Evolutionary conservation across 2,888 invertebrate species (phyloP).

Genomic region (Helobdella robusta): DNA sequence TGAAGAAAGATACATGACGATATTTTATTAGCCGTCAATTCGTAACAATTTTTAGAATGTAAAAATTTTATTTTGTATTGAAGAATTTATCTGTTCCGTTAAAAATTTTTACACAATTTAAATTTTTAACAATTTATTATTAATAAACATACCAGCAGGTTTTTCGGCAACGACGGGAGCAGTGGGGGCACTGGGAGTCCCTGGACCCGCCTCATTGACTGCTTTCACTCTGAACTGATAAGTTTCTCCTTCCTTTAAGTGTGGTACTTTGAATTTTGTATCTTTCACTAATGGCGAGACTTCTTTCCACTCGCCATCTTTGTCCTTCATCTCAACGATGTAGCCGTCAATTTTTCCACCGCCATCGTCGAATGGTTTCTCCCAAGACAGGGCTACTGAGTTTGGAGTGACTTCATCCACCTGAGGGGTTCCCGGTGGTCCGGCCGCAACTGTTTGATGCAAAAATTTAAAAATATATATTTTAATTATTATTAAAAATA

Average conservation of each 20-base stretch:
- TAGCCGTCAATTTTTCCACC: constrained; percentile 92
- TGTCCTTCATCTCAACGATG: constrained; percentile 92
- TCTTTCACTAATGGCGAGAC: constrained; percentile 63
- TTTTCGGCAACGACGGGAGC: constrained; percentile 82
- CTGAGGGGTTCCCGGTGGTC: constrained; percentile 79
- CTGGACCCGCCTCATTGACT: constrained; percentile 84
- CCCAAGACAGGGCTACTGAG: constrained; percentile 93
- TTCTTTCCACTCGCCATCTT: constrained; percentile 65
- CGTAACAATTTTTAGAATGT: too few relatives aligned
- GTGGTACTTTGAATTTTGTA: constrained; percentile 76
- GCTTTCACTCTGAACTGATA: constrained; percentile 97
- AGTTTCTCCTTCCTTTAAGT: constrained; percentile 89
- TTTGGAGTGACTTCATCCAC: constrained; percentile 90
- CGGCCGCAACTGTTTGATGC: constrained; percentile 66
- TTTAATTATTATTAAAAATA: not conserved
- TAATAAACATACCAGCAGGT: constrained; percentile 60
- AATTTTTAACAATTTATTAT: not conserved
- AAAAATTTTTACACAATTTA: not conserved
- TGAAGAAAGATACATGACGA: too few relatives aligned
- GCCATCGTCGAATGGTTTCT: constrained; percentile 83
- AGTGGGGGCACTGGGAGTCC: constrained; percentile 75
- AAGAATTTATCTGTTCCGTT: too few relatives aligned
- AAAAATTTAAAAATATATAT: not conserved
- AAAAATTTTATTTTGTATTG: not conserved
- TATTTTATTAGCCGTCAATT: too few relatives aligned